Evolutionary conservation across 2,797 vertebrate species (phyloP).

Genomic region (Odontamblyopus rebecca): DNA sequence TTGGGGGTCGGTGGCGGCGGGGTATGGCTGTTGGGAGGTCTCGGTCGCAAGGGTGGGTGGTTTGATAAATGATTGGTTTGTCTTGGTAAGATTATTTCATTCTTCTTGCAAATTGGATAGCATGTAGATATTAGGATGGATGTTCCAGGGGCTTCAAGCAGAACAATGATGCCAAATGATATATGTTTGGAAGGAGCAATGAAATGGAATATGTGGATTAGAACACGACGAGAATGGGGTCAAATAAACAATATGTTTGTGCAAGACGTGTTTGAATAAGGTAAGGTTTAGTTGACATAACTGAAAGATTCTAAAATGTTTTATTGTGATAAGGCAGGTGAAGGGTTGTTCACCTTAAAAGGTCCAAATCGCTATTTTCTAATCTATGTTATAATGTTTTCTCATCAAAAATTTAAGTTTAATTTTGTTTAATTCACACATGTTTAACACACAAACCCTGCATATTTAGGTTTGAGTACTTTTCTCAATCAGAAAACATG

Average conservation of each 20-base stretch:
- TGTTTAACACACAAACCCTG: too few species aligned
- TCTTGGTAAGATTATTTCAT: constrained; percentile 60
- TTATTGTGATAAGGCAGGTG: too few species aligned
- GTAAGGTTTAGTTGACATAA: background rate
- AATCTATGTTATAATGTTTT: too few species aligned
- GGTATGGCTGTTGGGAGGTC: background rate
- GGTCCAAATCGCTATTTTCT: too few species aligned
- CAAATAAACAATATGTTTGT: background rate
- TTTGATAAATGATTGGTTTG: constrained; percentile 65
- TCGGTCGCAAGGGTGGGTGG: constrained; percentile 15
- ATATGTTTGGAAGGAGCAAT: constrained; percentile 39
- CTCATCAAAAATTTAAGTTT: too few species aligned
- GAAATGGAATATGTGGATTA: constrained; percentile 1
- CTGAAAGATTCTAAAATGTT: too few species aligned
- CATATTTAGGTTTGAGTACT: too few species aligned
- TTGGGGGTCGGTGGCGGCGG: background rate
- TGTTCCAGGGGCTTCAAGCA: constrained; percentile 43
- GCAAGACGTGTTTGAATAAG: background rate
- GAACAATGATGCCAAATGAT: constrained; percentile 49
- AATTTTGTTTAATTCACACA: too few species aligned
- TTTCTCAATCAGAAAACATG: too few species aligned
- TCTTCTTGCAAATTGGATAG: constrained; percentile 65
- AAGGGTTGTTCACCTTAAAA: too few species aligned
- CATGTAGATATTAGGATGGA: constrained; percentile 65
- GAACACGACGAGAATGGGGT: background rate